Base-by-base conservation (phyloP, 2,113 vertebrate genomes). In the Limanda limanda region DNA sequence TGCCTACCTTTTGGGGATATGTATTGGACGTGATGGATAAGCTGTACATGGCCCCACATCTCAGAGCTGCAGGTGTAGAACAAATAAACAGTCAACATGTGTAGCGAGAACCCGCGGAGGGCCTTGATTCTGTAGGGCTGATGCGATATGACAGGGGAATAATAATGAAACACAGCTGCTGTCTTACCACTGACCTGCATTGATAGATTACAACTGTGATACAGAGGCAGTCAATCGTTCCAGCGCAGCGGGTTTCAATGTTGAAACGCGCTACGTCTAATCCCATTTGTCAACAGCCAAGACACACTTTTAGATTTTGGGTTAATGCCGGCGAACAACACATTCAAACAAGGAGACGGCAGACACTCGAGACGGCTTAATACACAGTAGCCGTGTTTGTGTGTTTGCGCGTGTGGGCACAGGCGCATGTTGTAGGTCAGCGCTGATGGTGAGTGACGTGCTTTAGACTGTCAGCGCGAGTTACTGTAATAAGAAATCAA, bases 251-350 rank as follows among this genome's bases (percentile, higher is more conserved):
- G 72, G 69, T 42, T 24, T 74, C 61, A 69, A 61, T 3, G 59
- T 67, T 20, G 51, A 71, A 84, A 84, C 70, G 31, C 4, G 17
- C 8, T 52, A 31, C 37, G 76, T 86, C 88, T 90, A 70, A 89
- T 91, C 87, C 77, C 62, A 74, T 90, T 88, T 75, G 84, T 91
- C 87, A 85, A 85, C 87, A 59, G 79, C 73, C n/a, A 35, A 65
- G 73, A 78, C 80, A 21, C 25, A 3, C 70, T 76, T 37, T 37
- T 18, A 5, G 51, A 74, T 86, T 84, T 52, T 60, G 15, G 83
- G 86, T 89, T 86, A 77, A 9, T 3, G 40, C 54, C 42, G 10
- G 61, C 23, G 14, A 60, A 64, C 62, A 47, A 59, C 63, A 63
- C 40, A 10, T 72, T 75, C 74, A 81, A 67, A 83, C 73, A 13